Percentiles rank a stretch among this genome's conserved stretches.
phyloP scores from a whole-genome alignment of 2,888 invertebrate genomes.

The Sphecodes monilicornis region DNA sequence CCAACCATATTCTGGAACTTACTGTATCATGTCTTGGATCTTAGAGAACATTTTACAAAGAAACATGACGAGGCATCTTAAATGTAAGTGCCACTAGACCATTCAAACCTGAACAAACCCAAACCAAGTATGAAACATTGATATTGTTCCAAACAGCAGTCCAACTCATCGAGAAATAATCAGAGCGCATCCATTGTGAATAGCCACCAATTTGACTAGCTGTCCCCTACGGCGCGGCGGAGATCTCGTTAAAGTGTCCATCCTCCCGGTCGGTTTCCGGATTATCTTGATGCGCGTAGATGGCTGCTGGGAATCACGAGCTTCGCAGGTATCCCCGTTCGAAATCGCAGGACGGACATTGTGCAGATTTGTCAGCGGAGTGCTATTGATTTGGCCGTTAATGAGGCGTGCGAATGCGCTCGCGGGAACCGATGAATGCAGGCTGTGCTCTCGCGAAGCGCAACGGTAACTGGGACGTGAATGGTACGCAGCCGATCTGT shows the following conservation, averaged over 20 bases:
- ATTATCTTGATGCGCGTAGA: neutral
- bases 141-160: neutral
- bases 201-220: neutral
- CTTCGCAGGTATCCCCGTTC: slow-evolving; percentile 26
- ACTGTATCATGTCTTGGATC: too few relatives aligned
- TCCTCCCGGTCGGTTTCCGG: neutral
- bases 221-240: neutral
- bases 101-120: too few relatives aligned
- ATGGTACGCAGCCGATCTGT: slow-evolving; percentile 54
- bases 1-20: too few relatives aligned
- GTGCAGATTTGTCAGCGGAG: slow-evolving; percentile 75
- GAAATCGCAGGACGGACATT: slow-evolving; percentile 9
- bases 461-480: slow-evolving; percentile 52
- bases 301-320: neutral
- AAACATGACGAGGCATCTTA: too few relatives aligned
- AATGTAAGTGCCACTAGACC: too few relatives aligned
- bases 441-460: slow-evolving; percentile 9
- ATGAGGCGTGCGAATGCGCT: slow-evolving; percentile 73
- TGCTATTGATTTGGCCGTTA: slow-evolving; percentile 77
- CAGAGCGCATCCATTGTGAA: neutral
- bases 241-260: neutral
- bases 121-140: too few relatives aligned
- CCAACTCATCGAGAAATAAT: neutral
- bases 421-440: slow-evolving; percentile 52
- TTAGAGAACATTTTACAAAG: too few relatives aligned